Percentiles rank a stretch among this genome's conserved stretches.
phyloP scores from a whole-genome alignment of 35 echinoderm and acorn worm species.

The Heliocidaris erythrogramma region DNA sequence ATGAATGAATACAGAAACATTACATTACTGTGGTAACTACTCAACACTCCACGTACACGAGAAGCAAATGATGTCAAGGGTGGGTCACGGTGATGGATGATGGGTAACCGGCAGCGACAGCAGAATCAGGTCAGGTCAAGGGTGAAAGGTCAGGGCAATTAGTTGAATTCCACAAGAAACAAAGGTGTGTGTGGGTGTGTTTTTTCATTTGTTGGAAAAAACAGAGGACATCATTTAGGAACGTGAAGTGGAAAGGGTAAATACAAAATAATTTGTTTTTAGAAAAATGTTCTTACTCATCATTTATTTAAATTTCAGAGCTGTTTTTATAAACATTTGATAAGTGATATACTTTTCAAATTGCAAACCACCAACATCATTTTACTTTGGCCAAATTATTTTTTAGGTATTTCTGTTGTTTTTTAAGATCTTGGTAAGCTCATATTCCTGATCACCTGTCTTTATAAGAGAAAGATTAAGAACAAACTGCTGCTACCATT shows the following conservation, averaged over 20 bases:
- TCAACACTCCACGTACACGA: conserved; percentile 54
- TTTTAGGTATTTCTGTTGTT: not conserved
- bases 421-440: not conserved
- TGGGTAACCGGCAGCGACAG: conserved; percentile 41
- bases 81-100: conserved; percentile 44
- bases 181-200: not conserved
- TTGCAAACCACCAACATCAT: not conserved
- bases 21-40: conserved; percentile 29
- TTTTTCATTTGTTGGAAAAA: not conserved
- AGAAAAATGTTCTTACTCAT: not conserved
- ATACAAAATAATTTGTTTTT: not conserved
- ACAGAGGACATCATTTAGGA: not conserved
- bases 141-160: conserved; percentile 49
- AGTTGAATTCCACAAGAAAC: not conserved
- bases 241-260: not conserved
- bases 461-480: not conserved
- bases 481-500: not conserved
- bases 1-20: not conserved
- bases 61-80: conserved; percentile 55
- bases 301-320: not conserved
- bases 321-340: not conserved
- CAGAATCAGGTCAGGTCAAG: conserved; percentile 55
- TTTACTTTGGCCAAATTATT: not conserved
- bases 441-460: not conserved
- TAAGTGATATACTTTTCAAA: not conserved